Evolutionary conservation across 92 coral and sea anemone genomes (phyloP), one percentile per base, ranked within the genome.

Genomic region (Nematostella vectensis): DNA sequence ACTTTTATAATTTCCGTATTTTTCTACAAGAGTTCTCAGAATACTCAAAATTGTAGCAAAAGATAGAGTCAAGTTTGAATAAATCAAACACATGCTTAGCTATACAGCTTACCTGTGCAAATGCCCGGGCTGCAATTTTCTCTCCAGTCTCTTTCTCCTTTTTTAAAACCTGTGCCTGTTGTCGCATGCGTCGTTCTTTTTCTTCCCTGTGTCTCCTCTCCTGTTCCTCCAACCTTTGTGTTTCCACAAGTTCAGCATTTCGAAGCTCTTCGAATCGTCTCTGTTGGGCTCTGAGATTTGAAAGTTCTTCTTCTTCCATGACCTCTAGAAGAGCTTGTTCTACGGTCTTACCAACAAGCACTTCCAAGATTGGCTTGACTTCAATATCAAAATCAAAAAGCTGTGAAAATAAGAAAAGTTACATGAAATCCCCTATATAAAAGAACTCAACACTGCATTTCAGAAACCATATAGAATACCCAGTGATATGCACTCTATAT

Each of bases 71-170:
- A n/a, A n/a, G n/a, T n/a, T n/a, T n/a, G n/a, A n/a, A n/a, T n/a
- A n/a, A n/a, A n/a, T n/a, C n/a, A n/a, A n/a, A n/a, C n/a, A n/a
- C n/a, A n/a, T n/a, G n/a, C n/a, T n/a, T n/a, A n/a, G n/a, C n/a
- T n/a, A n/a, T n/a, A n/a, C n/a, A n/a, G n/a, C 38, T 58, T 62
- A 91, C 98, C 89, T 91, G 98, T 29, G 98, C 98, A 48, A 91
- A 91, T 23, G 98, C 98, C 27, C 98, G 77, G n/a, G 98, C 98
- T 6, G 98, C 88, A 36, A 91, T 91, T 67, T 91, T 91, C 42
- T 91, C 96, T 18, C 88, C 98, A 19, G 98, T 91, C 65, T 91
- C 98, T 25, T 69, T 86, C 62, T 91, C 98, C 50, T 91, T 91
- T 30, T 66, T 72, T 47, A 91, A 75, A 31, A 91, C 98, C 25